Base-by-base conservation (phyloP, 2,113 vertebrate genomes). In the Dicentrarchus labrax region DNA sequence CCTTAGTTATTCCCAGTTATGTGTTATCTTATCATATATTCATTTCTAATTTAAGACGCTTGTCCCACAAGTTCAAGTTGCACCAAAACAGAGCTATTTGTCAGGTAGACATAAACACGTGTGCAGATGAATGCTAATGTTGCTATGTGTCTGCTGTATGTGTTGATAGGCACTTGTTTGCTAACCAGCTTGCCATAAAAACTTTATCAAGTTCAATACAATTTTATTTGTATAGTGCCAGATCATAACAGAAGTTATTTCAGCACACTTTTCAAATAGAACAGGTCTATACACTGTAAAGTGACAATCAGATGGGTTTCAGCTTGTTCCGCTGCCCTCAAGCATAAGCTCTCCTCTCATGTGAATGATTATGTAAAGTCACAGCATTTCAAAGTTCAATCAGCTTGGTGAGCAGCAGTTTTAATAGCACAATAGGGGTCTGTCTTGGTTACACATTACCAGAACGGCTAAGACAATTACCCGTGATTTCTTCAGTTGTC, bases 361-460 rank as follows among this genome's bases (percentile, higher is more conserved):
- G 7, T 43, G 1, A 70, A 9, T 53, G 39, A 54, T 53, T 50
- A 84, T 12, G 56, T 38, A 0, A 56, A 67, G 43, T 41, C 6
- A 60, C 24, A 47, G 21, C 41, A 38, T 13, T 39, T 75, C 62
- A 88, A 78, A 80, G 87, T 86, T 84, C 75, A 84, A 24, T 56
- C 62, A 66, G 12, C 45, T 57, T n/a, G 16, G 6, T 80, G n/a
- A 79, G 24, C 60, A 57, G 39, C 60, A 62, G 12, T 30, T 76
- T 80, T 72, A 76, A 76, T 72, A 39, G 68, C 59, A 15, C 36
- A 12, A 16, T 62, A 9, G 13, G 17, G 6, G n/a, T 59, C 16
- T 21, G 0, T 36, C 38, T 53, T 45, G 4, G 92, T 91, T 78
- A 91, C 66, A 85, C 77, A 88, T 91, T 89, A 71, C 38, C 69